Percentiles rank a stretch among this genome's conserved stretches.
Evolutionary conservation across 2,888 invertebrate species (phyloP).

Genomic region (Odontocerum albicorne): DNA sequence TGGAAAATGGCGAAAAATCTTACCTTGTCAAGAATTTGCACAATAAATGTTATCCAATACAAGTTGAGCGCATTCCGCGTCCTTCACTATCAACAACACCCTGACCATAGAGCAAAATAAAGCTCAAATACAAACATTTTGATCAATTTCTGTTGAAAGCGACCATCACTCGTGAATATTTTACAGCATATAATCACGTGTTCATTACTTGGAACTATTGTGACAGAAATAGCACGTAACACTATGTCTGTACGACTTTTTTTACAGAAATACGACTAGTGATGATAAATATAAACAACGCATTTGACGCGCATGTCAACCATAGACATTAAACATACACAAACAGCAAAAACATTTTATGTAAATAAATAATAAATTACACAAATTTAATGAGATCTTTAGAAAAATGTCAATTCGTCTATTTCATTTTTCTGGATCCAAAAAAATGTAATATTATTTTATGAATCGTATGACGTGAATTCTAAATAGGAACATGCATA

Average conservation of each 20-base stretch:
- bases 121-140: constrained; percentile 26
- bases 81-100: constrained; percentile 34
- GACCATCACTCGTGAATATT: too few relatives aligned
- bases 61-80: constrained; percentile 30
- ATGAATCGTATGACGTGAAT: too few relatives aligned
- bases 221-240: too few relatives aligned
- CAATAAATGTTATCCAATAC: constrained; percentile 31
- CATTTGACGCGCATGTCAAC: constrained; percentile 27
- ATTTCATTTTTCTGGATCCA: too few relatives aligned
- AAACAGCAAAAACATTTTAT: constrained; percentile 5
- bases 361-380: constrained; percentile 10
- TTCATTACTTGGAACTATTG: too few relatives aligned
- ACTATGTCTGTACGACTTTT: neutral
- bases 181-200: too few relatives aligned
- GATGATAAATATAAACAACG: constrained; percentile 32
- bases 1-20: constrained; percentile 18
- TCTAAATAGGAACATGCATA: too few relatives aligned
- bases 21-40: constrained; percentile 30
- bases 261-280: neutral
- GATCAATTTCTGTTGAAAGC: neutral
- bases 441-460: too few relatives aligned
- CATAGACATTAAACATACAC: constrained; percentile 18
- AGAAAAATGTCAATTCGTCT: too few relatives aligned
- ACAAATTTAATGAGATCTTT: too few relatives aligned
- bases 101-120: constrained; percentile 26